Evolutionary conservation across 2,113 vertebrate genomes (phyloP), one percentile per base, ranked within the genome.

Genomic region (Channa argus): DNA sequence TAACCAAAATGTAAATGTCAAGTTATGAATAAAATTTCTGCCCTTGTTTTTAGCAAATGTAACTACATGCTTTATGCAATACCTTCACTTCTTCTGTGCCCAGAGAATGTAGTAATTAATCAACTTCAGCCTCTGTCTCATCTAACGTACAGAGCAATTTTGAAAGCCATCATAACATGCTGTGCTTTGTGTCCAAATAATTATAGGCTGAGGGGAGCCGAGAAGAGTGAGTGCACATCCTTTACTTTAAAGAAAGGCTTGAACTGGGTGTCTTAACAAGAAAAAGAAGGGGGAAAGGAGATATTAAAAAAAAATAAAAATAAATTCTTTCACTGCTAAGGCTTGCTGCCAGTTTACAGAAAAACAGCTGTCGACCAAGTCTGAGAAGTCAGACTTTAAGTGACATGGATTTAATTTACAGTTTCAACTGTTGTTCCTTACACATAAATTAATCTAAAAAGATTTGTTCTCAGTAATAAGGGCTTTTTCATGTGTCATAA

Each of bases 1-100:
- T 70, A 39, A 59, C 12, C 5, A 15, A 45, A 52, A 72, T 63
- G 60, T 36, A 63, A 82, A 76, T 72, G 66, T 71, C 56, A 72
- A n/a, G 2, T 24, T 80, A 61, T 74, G 44, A 78, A 72, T 69
- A 64, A 46, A 44, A 65, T 43, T 44, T 36, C 5, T 45, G 60
- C 45, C 47, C 3, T 37, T 56, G 6, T 33, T 55, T 69, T 69
- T 7, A 74, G 13, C 41, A 53, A 54, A 62, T 46, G 34, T 5
- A 54, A 41, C 50, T 56, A 6, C 37, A 34, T 60, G n/a, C 24
- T 39, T 6, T 12, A 4, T 8, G 11, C 13, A 37, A 14, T 36
- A 34, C 5, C 45, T 52, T 1, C 13, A 37, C 37, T 15, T 51
- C 8, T 2, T 59, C 45, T 53, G n/a, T 15, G 3, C 55, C 59